phyloP scores from a whole-genome alignment of 2,113 vertebrate genomes.

The Thamnophis sirtalis region DNA sequence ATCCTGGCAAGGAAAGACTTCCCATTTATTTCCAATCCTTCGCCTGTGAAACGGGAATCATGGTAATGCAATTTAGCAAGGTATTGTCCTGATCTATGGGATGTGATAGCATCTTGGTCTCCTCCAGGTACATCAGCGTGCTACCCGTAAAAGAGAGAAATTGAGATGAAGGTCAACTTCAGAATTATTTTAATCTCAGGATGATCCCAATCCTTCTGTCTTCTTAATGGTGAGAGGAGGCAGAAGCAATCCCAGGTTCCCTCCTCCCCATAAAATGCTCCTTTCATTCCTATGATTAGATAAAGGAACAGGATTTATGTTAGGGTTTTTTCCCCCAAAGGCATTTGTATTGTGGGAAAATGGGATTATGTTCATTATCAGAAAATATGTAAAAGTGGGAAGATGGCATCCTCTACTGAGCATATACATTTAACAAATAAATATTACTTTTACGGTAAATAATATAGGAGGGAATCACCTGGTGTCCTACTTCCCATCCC shows the following conservation, averaged over 20 bases:
- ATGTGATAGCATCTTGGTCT: not conserved
- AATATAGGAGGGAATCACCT: no score
- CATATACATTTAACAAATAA: no score
- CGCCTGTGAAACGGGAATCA: not conserved
- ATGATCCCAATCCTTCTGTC: not conserved
- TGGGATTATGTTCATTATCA: not conserved
- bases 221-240: no score
- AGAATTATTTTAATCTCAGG: not conserved
- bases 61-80: not conserved
- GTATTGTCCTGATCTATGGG: not conserved
- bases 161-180: not conserved
- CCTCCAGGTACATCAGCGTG: not conserved
- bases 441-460: no score
- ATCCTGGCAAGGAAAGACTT: not conserved
- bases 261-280: not conserved
- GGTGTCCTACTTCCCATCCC: no score
- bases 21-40: not conserved
- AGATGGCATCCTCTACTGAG: not conserved
- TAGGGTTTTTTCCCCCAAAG: not conserved
- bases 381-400: not conserved
- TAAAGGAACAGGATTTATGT: not conserved
- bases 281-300: not conserved
- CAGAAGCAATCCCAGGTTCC: not conserved
- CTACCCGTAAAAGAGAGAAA: not conserved
- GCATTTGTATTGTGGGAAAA: not conserved